phyloP scores from a whole-genome alignment of 2,888 invertebrate genomes.

The Diadromus collaris region DNA sequence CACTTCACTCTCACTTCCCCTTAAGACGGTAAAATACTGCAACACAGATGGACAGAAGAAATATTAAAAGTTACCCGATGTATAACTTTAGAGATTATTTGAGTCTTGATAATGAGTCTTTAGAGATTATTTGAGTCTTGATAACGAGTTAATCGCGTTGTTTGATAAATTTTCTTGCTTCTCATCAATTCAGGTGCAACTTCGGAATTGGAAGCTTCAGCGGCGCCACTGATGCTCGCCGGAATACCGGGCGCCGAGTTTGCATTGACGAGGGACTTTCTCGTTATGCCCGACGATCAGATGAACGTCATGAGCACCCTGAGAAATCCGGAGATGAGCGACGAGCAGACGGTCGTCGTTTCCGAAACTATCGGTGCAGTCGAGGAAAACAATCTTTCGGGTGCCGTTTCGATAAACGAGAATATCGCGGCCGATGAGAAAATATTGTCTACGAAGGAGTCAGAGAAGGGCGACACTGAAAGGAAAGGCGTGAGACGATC shows the following conservation, averaged over 20 bases:
- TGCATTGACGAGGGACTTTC: constrained; percentile 75
- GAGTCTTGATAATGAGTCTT: not conserved
- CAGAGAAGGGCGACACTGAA: constrained; percentile 61
- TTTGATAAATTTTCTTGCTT: not conserved
- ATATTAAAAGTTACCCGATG: no score
- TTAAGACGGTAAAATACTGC: no score
- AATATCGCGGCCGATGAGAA: constrained; percentile 8
- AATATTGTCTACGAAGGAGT: constrained; percentile 14
- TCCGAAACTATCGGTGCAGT: constrained; percentile 53
- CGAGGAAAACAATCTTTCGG: constrained; percentile 36
- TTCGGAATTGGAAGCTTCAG: constrained; percentile 73
- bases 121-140: not conserved
- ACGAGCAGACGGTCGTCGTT: constrained; percentile 55
- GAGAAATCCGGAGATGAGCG: constrained; percentile 71
- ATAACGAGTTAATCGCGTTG: not conserved
- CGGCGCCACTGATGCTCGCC: constrained; percentile 76
- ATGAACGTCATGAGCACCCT: constrained; percentile 75
- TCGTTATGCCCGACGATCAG: constrained; percentile 78
- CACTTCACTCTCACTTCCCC: constrained; percentile 10
- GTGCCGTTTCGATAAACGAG: constrained; percentile 48
- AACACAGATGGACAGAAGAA: no score
- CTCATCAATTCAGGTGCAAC: constrained; percentile 67
- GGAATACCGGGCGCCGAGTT: constrained; percentile 76
- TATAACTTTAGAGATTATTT: no score
- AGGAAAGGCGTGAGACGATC: constrained; percentile 70